These are phyloP conservation scores for Chloromyia formosa DNA, from an alignment of 2,888 invertebrate genomes.

Conservation along the genomic window DNA sequence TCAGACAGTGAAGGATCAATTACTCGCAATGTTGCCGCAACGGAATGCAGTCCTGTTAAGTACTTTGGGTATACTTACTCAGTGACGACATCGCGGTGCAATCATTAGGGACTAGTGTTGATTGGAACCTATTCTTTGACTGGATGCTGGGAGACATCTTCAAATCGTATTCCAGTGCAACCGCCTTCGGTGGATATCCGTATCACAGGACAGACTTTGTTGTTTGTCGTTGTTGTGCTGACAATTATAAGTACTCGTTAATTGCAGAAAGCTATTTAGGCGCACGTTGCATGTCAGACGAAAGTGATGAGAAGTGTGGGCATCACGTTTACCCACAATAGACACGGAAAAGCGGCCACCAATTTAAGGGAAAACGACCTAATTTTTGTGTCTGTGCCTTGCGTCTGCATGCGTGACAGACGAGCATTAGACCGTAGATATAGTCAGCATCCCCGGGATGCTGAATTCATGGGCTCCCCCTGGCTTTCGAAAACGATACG, in stretches of 20 bases:
- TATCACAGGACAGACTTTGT: too few relatives aligned
- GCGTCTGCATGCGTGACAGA: slow-evolving; percentile 13
- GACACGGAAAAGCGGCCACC: slow-evolving; percentile 18
- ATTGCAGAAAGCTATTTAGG: slow-evolving; percentile 46
- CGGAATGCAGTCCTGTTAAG: slow-evolving; percentile 35
- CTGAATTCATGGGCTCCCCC: neutral
- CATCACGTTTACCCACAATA: neutral
- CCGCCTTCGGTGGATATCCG: too few relatives aligned
- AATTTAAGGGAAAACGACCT: slow-evolving; percentile 23
- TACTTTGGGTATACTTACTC: slow-evolving; percentile 27
- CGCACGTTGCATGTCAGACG: slow-evolving; percentile 8
- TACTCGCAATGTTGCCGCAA: slow-evolving; percentile 27
- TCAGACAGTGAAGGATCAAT: slow-evolving; percentile 25
- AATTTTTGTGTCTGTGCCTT: neutral
- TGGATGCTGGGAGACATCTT: neutral
- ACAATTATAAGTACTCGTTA: slow-evolving; percentile 48
- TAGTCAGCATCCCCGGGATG: slow-evolving; percentile 10
- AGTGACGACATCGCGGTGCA: neutral
- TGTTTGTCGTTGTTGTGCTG: slow-evolving; percentile 12
- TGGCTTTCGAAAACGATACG: too few relatives aligned
- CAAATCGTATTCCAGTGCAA: too few relatives aligned
- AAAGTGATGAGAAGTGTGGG: neutral
- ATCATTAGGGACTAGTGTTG: neutral
- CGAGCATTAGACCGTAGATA: slow-evolving; percentile 25
- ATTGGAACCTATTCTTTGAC: neutral